These are phyloP conservation scores for Bradypus variegatus DNA, from an alignment of 2,797 vertebrate genomes.

Conservation along the genomic window DNA sequence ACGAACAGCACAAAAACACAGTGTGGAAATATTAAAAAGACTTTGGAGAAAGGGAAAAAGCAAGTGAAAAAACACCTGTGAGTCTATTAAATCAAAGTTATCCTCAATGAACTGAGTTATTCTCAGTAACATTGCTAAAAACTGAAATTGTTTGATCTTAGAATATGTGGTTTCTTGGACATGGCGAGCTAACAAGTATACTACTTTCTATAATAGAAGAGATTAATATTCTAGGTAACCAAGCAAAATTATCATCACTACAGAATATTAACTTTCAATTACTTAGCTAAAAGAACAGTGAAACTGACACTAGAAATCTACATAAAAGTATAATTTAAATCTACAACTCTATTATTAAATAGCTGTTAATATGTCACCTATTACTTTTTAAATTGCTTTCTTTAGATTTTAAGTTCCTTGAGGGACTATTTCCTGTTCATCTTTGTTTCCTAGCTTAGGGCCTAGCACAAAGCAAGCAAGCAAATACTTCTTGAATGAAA, in stretches of 20 bases:
- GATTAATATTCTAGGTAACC: conserved; percentile 13
- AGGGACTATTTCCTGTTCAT: neutral
- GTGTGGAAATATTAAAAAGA: neutral
- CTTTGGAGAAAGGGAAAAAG: neutral
- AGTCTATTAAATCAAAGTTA: conserved; percentile 10
- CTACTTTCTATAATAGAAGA: neutral
- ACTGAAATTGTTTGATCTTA: conserved; percentile 16
- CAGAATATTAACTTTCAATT: conserved; percentile 12
- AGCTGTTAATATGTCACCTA: neutral
- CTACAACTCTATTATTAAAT: neutral
- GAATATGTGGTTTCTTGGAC: neutral
- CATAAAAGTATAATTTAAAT: neutral
- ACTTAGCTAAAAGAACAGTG: neutral
- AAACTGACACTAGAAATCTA: neutral
- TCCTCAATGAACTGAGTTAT: neutral
- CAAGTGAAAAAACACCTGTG: neutral
- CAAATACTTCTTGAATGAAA: conserved; percentile 1
- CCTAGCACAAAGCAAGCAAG: neutral
- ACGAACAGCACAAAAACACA: conserved; percentile 8
- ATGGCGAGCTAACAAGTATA: neutral
- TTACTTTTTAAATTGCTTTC: neutral
- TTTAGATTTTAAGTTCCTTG: neutral
- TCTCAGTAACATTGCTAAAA: neutral
- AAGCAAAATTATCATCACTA: neutral
- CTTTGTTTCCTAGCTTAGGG: neutral